Evolutionary conservation across 2,888 invertebrate species (phyloP), one percentile per base, ranked within the genome.

Genomic region (Drosophila neonasuta): DNA sequence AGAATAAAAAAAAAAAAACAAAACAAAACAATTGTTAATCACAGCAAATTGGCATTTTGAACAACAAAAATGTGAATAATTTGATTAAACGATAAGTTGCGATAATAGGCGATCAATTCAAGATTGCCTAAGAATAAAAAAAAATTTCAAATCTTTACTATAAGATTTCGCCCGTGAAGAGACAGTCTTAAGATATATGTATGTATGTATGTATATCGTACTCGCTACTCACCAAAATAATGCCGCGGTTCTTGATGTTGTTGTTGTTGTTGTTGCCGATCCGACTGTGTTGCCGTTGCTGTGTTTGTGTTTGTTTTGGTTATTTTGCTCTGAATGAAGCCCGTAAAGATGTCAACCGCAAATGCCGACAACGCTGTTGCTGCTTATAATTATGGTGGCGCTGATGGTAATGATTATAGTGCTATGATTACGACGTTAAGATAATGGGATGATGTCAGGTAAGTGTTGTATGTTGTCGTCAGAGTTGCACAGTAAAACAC

Each of bases 281-380:
- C 17, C 36, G 36, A 39, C 36, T n/a, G 36, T 13, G 39, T 10
- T 30, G 11, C 36, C 6, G 36, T 11, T n/a, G 4, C 36, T 70
- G n/a, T 70, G n/a, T 41, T 34, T 30, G 15, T 41, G 5, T 34
- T 51, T 51, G 42, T 66, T 57, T 62, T 45, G 34, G 24, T 59
- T 49, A 41, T 67, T 58, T 75, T 52, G 49, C 54, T 48, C 68
- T 61, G 59, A 72, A 49, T 68, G 74, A 74, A 79, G 79, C 85
- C 82, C 82, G 73, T 61, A 69, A 85, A 85, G 77, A 79, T 77
- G 74, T 71, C 62, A 80, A 86, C 86, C 80, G 86, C 80, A 86
- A 80, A 67, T 54, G 52, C 45, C 67, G 80, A 71, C 68, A 49
- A 66, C 59, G 36, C 11, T 36, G 45, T 36, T 44, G 34, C 32